Conservation (phyloP, 2,888 invertebrate species). For the Aphidoletes aphidimyza region DNA sequence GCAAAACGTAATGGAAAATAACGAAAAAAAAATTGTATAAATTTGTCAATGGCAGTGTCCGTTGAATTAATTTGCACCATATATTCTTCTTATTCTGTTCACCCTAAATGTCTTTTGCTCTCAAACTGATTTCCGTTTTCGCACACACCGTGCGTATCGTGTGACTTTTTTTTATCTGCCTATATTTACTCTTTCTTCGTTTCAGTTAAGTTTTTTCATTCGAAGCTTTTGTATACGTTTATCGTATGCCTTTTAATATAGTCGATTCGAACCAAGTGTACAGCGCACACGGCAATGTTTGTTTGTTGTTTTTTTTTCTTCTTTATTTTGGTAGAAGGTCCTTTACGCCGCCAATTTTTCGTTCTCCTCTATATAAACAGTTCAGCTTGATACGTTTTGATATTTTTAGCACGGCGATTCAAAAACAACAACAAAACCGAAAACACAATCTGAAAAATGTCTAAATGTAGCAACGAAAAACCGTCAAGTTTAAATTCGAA, state of each 20-base stretch:
- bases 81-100: no score
- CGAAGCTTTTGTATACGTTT: neutral
- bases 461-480: neutral
- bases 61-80: neutral
- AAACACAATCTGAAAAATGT: neutral
- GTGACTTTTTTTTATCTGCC: neutral
- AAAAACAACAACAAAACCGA: neutral
- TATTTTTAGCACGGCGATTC: constrained; percentile 2
- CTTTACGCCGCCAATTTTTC: neutral
- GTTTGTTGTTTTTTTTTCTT: no score
- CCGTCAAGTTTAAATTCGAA: neutral
- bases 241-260: neutral
- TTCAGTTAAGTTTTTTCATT: neutral
- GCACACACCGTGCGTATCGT: neutral
- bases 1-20: neutral
- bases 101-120: no score
- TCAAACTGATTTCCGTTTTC: neutral
- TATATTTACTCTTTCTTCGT: neutral
- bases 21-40: neutral
- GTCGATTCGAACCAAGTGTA: no score
- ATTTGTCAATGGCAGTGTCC: constrained; percentile 46
- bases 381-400: neutral
- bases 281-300: no score
- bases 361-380: neutral
- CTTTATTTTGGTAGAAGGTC: neutral